Evolutionary conservation across 1,140 invertebrate genomes (phyloP).

Genomic region (Vanessa tameamea): DNA sequence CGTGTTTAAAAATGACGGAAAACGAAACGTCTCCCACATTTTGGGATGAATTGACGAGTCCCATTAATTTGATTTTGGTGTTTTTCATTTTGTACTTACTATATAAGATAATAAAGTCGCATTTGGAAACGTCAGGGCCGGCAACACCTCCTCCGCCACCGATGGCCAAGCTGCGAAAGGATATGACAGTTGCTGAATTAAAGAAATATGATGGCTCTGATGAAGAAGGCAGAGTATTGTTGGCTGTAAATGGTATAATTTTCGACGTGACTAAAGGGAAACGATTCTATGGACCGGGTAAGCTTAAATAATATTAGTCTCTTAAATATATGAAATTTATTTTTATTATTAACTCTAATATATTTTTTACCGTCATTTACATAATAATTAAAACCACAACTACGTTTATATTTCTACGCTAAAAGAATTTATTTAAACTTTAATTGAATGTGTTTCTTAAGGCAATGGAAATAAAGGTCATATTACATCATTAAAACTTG

Average conservation of each 20-base stretch:
- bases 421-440: neutral
- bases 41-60: constrained; percentile 73
- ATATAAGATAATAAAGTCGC: constrained; percentile 71
- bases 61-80: constrained; percentile 65
- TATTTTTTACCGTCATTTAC: neutral
- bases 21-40: constrained; percentile 49
- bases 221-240: constrained; percentile 67
- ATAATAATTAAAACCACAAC: constrained; percentile 1
- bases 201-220: constrained; percentile 71
- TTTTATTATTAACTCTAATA: neutral
- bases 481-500: neutral
- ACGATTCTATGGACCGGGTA: constrained; percentile 74
- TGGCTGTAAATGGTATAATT: constrained; percentile 69
- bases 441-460: neutral
- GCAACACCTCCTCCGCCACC: constrained; percentile 55
- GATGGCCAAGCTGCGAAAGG: constrained; percentile 67
- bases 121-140: constrained; percentile 60
- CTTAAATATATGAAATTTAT: neutral
- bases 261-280: constrained; percentile 75
- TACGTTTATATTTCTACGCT: neutral
- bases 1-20: constrained; percentile 64
- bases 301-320: constrained; percentile 30
- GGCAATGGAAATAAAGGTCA: constrained; percentile 2
- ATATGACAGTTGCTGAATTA: constrained; percentile 70
- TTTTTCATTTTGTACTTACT: constrained; percentile 70